These are phyloP conservation scores for Phragmatobia fuliginosa DNA, from an alignment of 2,888 invertebrate species.

Conservation along the genomic window DNA sequence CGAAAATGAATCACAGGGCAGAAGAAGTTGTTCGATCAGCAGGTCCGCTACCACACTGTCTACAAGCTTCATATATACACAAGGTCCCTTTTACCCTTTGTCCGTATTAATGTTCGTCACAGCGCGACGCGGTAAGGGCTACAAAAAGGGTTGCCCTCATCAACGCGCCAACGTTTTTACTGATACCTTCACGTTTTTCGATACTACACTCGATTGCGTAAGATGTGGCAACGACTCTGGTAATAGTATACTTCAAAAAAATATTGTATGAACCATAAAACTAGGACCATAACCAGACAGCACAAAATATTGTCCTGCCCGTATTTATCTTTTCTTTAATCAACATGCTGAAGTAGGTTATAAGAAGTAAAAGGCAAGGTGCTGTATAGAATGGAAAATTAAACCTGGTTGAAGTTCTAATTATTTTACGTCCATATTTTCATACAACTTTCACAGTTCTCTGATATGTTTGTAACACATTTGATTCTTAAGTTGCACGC, in stretches of 20 bases:
- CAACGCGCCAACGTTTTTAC: constrained; percentile 42
- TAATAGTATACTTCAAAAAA: neutral
- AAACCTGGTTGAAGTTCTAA: no score
- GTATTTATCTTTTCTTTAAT: neutral
- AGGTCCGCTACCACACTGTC: neutral
- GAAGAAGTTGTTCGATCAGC: no score
- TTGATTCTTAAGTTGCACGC: no score
- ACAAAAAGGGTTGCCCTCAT: constrained; percentile 41
- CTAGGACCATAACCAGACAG: neutral
- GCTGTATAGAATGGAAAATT: neutral
- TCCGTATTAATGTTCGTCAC: constrained; percentile 47
- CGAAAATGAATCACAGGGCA: no score
- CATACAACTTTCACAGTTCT: no score
- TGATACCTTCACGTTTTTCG: constrained; percentile 32
- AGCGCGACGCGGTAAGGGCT: constrained; percentile 12
- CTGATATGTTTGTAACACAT: no score
- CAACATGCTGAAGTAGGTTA: neutral
- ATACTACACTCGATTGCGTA: constrained; percentile 33
- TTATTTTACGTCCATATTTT: no score
- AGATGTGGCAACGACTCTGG: neutral
- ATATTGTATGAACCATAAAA: neutral
- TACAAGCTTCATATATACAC: constrained; percentile 12
- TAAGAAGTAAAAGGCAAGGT: neutral
- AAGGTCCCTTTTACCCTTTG: constrained; percentile 14
- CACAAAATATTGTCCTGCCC: no score